These are phyloP conservation scores for Euleptes europaea DNA, from an alignment of 2,113 vertebrate species.

Conservation along the genomic window DNA sequence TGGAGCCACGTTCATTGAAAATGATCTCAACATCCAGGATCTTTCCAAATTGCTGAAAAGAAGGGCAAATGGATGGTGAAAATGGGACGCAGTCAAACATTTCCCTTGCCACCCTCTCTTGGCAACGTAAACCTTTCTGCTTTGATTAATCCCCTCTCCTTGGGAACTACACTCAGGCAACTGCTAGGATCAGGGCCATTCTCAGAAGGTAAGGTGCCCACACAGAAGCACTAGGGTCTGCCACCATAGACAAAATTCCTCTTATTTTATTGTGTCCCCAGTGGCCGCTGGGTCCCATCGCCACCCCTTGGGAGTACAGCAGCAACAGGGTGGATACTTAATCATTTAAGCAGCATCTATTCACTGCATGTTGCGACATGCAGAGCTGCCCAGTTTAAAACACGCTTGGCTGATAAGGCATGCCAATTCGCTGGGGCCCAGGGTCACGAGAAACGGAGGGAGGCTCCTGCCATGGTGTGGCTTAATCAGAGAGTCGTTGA, in stretches of 20 bases:
- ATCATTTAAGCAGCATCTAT: neutral
- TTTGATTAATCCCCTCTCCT: neutral
- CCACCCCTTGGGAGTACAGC: neutral
- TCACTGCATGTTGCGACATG: neutral
- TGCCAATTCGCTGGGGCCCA: neutral
- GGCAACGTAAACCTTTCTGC: too few relatives aligned
- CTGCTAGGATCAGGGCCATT: neutral
- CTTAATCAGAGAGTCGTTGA: neutral
- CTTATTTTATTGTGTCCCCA: neutral
- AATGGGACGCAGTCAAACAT: neutral
- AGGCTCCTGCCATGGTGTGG: neutral
- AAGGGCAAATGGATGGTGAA: constrained; percentile 1
- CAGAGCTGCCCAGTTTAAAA: neutral
- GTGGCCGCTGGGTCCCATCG: neutral
- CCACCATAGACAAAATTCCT: neutral
- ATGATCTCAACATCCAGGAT: constrained; percentile 98
- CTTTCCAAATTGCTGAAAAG: constrained; percentile 94
- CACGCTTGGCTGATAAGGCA: neutral
- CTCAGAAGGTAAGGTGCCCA: neutral
- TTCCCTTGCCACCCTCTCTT: fast-evolving
- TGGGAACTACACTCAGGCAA: neutral
- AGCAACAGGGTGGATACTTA: neutral
- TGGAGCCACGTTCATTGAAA: constrained; percentile 97
- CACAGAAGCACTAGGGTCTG: neutral
- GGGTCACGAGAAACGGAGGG: neutral